phyloP scores from a whole-genome alignment of 2,888 invertebrate species.

The Sturmia bella region DNA sequence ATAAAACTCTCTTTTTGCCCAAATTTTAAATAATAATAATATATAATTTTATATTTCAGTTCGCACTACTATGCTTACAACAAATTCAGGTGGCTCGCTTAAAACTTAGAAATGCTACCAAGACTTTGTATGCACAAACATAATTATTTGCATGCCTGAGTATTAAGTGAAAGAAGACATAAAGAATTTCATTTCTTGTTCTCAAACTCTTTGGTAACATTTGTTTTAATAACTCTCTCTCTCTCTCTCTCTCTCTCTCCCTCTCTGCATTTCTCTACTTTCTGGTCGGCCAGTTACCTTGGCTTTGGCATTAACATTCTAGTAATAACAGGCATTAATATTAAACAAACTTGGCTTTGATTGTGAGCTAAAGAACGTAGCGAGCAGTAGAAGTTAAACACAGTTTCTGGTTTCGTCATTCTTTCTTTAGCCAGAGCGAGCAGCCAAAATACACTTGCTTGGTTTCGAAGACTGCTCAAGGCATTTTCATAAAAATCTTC shows the following conservation, averaged over 20 bases:
- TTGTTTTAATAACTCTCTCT: constrained; percentile 29
- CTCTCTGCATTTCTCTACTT: constrained; percentile 21
- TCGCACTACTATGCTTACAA: neutral
- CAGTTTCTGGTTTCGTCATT: constrained; percentile 62
- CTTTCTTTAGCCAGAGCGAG: constrained; percentile 43
- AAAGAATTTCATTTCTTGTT: constrained; percentile 11
- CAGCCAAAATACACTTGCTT: neutral
- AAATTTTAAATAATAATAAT: no score
- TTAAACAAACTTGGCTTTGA: constrained; percentile 35
- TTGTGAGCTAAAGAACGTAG: neutral
- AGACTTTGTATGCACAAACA: neutral
- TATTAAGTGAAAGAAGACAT: constrained; percentile 14
- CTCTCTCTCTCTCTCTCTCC: no score
- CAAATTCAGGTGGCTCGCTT: neutral
- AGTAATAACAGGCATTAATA: constrained; percentile 10
- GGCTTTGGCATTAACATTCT: constrained; percentile 57
- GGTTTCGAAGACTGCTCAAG: constrained; percentile 32
- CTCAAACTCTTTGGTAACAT: constrained; percentile 22
- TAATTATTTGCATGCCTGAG: constrained; percentile 8
- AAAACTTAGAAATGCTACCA: constrained; percentile 39
- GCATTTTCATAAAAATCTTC: constrained; percentile 80
- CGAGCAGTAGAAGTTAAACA: constrained; percentile 19
- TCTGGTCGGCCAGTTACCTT: constrained; percentile 53
- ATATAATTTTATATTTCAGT: no score
- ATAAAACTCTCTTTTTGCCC: no score